phyloP scores from a whole-genome alignment of 2,113 vertebrate species.

The Rhagologus leucostigma region DNA sequence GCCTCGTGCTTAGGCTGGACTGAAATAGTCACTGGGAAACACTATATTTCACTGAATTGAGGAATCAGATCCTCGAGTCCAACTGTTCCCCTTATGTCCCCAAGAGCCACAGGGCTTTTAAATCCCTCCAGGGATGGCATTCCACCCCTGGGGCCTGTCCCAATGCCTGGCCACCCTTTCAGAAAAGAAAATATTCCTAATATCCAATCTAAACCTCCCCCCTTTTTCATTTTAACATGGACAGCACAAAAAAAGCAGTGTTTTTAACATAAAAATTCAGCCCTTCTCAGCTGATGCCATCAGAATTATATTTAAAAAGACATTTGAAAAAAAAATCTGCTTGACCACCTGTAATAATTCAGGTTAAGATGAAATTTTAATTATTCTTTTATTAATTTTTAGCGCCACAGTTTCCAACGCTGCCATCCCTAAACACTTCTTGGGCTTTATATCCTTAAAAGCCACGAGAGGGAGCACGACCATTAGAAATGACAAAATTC shows the following conservation, averaged over 20 bases:
- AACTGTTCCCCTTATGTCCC: accelerated
- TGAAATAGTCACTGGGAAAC: accelerated
- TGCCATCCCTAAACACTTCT: not conserved
- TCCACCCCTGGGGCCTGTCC: not conserved
- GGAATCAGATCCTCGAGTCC: accelerated
- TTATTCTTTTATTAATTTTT: not conserved
- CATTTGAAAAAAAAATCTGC: not conserved
- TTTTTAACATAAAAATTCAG: not conserved
- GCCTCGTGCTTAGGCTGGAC: accelerated
- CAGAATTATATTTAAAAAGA: not conserved
- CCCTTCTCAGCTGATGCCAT: not conserved
- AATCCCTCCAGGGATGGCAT: not conserved
- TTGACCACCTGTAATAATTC: not conserved
- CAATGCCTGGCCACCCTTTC: not conserved
- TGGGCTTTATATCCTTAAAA: not conserved
- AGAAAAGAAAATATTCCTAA: not conserved
- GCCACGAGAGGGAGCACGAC: slow-evolving; percentile 59
- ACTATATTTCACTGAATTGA: accelerated
- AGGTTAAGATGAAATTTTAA: too few species aligned
- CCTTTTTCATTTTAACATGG: not conserved
- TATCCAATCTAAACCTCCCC: not conserved
- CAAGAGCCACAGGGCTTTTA: not conserved
- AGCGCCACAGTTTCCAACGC: accelerated
- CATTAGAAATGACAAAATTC: not conserved
- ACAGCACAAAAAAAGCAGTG: not conserved